Evolutionary conservation across 2,113 vertebrate species (phyloP), one percentile per base, ranked within the genome.

Genomic region (Struthidea cinerea): DNA sequence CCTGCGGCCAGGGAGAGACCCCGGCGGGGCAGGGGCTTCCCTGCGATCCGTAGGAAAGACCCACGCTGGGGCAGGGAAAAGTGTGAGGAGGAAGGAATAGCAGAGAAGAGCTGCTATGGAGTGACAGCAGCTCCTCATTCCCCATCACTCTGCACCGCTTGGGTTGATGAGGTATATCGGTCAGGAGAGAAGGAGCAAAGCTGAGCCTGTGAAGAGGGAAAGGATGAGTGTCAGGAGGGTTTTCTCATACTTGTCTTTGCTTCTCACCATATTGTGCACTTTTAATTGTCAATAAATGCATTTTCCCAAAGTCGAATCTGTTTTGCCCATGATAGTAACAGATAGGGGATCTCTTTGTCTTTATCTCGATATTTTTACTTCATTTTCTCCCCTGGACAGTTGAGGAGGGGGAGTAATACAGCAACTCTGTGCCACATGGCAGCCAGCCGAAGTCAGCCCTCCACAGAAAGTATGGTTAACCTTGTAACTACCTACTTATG

Each of bases 41-140:
- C 33, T 53, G 47, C 0, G 2, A 37, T 0, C 6, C 2, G 1
- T 8, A 12, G 46, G 11, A 32, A 41, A 4, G 39, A 6, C 2
- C 11, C n/a, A 22, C 0, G 5, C 0, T 16, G 16, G 11, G 23
- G 13, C 10, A 11, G 18, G 6, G 28, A 12, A 30, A 3, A 5
- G 9, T 0, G 12, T 2, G 16, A 76, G 16, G 19, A 37, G 23
- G 7, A 9, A 21, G 33, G 10, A 42, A 32, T 2, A 0, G 30
- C 37, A 32, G n/a, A 39, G n/a, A 74, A 20, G 27, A 13, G 23
- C 26, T 53, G 47, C 6, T 26, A 2, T 16, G 24, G 24, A 12
- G 6, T 35, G 35, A 7, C 5, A 1, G 3, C 11, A 55, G 28
- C 2, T 47, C 6, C 2, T 22, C 19, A 3, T 17, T 49, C 13